Evolutionary conservation across 35 echinoderm and acorn worm species (phyloP), one percentile per base, ranked within the genome.

Genomic region (Heliocidaris erythrogramma): DNA sequence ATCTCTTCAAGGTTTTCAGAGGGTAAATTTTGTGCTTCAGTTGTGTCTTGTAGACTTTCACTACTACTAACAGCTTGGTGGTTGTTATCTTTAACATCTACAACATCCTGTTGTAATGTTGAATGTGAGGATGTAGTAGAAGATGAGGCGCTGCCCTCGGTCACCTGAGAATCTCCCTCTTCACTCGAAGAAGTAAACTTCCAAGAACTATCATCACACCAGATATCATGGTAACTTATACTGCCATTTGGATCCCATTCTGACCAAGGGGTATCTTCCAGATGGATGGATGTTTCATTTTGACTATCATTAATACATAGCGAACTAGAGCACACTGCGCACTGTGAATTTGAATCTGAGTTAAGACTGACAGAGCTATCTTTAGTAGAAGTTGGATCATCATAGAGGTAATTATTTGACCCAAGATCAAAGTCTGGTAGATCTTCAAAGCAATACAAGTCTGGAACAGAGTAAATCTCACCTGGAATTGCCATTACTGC

Each of bases 361-460:
- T 17, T 89, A 14, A 32, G 18, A 47, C 9, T 42, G 18, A 17
- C 47, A 47, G 11, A 17, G 87, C 87, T 47, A 89, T 89, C 87
- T 89, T 89, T 48, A 32, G 31, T 89, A 89, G 87, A 89, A 31
- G 47, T 89, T 47, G 87, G 24, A n/a, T 16, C 31, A 89, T 89
- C 31, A 89, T 89, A 89, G 32, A 89, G 47, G 47, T 32, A 12
- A 47, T 30, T 89, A 24, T 89, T 48, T 89, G 87, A n/a, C 31
- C 14, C 47, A 89, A 17, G 31, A 16, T 89, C 87, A 89, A 47
- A 89, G 16, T 89, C 31, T 89, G 87, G 87, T 16, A 89, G 32
- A 89, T 47, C 87, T 89, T 89, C 87, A 89, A 89, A 89, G 87
- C 87, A 89, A 89, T 89, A 48, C 87, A 89, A 89, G 32, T 89